Conservation (phyloP, 2,113 vertebrate species). For the Lepisosteus oculatus region DNA sequence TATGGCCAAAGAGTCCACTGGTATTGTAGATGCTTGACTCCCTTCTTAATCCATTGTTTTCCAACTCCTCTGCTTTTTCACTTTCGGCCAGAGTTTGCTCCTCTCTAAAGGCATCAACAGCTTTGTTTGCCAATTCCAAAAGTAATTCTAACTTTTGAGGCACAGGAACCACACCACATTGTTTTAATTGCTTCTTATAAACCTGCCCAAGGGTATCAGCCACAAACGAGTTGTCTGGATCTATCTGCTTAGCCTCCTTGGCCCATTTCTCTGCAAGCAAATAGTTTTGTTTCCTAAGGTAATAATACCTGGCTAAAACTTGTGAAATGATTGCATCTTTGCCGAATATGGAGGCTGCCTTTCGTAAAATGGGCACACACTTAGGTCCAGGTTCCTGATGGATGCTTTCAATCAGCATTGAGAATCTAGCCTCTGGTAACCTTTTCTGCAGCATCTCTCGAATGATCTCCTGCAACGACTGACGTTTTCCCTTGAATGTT, state of each 20-base stretch:
- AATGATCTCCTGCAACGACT: background rate
- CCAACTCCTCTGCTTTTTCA: constrained; percentile 5
- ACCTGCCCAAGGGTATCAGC: constrained; percentile 51
- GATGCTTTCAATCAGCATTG: constrained; percentile 38
- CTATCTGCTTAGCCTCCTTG: constrained; percentile 12
- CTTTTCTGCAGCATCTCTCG: constrained; percentile 41
- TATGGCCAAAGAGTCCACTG: constrained; percentile 7
- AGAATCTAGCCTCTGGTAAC: constrained; percentile 19
- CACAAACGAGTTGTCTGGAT: constrained; percentile 30
- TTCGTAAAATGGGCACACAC: constrained; percentile 15
- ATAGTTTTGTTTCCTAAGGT: background rate
- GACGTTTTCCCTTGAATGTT: background rate
- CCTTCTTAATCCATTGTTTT: background rate
- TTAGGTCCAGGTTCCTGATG: accelerated
- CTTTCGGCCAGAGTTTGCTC: constrained; percentile 31
- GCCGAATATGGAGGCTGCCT: constrained; percentile 16
- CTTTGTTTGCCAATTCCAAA: constrained; percentile 20
- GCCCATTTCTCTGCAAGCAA: constrained; percentile 32
- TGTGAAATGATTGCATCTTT: constrained; percentile 24
- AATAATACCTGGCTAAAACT: constrained; percentile 39
- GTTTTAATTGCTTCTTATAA: constrained; percentile 32
- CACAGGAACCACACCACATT: background rate
- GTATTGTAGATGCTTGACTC: constrained; percentile 1
- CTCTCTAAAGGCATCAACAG: constrained; percentile 28
- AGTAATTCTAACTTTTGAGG: background rate